These are phyloP conservation scores for Cherax quadricarinatus DNA, from an alignment of 1,140 invertebrate genomes.

Conservation along the genomic window DNA sequence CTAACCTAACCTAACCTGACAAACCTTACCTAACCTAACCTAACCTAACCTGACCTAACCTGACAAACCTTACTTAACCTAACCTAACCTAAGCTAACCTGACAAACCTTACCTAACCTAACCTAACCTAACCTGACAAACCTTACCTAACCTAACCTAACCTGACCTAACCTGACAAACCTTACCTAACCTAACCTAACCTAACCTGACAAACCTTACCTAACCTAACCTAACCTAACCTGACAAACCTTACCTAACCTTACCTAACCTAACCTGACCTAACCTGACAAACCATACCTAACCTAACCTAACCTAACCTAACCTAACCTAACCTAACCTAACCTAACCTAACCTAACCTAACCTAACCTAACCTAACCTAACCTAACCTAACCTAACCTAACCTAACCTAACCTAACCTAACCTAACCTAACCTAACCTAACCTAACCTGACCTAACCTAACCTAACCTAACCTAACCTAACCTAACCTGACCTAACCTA, in stretches of 20 bases:
- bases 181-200: not conserved
- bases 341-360: constrained; percentile 1
- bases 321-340: not conserved
- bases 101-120: no score
- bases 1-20: no score
- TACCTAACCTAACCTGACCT: not conserved
- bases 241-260: not conserved
- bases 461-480: no score
- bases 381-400: not conserved
- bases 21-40: no score
- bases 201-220: not conserved
- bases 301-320: not conserved
- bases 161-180: not conserved
- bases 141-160: not conserved
- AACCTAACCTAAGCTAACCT: no score
- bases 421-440: no score
- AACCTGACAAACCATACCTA: not conserved
- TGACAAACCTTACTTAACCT: no score
- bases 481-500: no score
- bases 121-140: no score
- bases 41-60: no score
- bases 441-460: no score
- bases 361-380: not conserved
- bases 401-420: not conserved
- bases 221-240: not conserved